phyloP scores from a whole-genome alignment of 2,888 invertebrate genomes.

The Chymomyza amoena region DNA sequence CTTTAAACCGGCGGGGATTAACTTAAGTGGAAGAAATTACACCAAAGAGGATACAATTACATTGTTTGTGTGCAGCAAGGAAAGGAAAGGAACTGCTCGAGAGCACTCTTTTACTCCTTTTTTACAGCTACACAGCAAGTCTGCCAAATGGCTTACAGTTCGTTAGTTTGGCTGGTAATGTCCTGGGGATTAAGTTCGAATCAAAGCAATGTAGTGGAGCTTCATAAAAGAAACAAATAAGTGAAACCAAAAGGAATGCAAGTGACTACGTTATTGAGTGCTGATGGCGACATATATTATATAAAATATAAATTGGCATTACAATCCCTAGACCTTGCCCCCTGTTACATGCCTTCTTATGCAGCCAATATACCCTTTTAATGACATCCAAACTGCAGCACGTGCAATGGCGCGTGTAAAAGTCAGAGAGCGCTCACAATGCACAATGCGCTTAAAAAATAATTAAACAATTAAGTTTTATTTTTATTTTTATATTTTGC shows the following conservation, averaged over 20 bases:
- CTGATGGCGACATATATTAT: no score
- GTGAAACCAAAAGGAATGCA: constrained; percentile 5
- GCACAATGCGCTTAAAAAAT: constrained; percentile 50
- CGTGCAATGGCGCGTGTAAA: neutral
- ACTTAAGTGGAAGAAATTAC: constrained; percentile 78
- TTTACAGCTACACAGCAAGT: no score
- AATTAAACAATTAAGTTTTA: constrained; percentile 67
- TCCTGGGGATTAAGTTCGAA: constrained; percentile 76
- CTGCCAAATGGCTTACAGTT: constrained; percentile 67
- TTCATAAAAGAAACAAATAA: constrained; percentile 48
- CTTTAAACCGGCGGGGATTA: constrained; percentile 73
- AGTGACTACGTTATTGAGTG: no score
- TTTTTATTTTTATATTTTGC: neutral
- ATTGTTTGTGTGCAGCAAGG: constrained; percentile 24
- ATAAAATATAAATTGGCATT: no score
- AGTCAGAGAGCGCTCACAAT: no score
- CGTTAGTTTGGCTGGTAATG: constrained; percentile 64
- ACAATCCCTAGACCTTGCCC: no score
- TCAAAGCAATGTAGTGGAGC: constrained; percentile 75
- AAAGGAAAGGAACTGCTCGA: neutral
- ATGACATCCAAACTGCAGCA: constrained; percentile 1
- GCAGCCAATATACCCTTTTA: no score
- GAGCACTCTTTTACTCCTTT: neutral
- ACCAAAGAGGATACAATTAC: constrained; percentile 71
- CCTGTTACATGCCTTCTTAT: no score